Base-by-base conservation (phyloP, 2,113 vertebrate species). In the Cinclus cinclus region DNA sequence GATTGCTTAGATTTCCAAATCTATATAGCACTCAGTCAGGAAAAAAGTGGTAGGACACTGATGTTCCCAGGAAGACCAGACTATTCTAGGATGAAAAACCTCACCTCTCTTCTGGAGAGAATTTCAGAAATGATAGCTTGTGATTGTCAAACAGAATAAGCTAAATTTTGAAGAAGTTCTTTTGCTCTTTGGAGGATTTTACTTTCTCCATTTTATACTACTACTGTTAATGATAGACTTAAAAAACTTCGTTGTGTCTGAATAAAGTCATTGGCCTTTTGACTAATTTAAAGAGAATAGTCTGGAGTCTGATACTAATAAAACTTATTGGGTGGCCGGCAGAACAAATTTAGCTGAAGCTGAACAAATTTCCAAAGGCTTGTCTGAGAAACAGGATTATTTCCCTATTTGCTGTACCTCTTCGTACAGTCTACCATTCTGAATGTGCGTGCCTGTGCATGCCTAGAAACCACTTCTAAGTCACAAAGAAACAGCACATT, bases 271-370 rank as follows among this genome's bases (percentile, higher is more conserved):
- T 21, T 90, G 37, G 90, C 47, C 58, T 90, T 89, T 49, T 81
- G 23, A 92, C 86, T 94, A 90, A 85, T 86, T 70, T 90, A 75
- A 93, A 87, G 71, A 94, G 85, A 96, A 96, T 4, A 95, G 83
- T 63, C 83, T 96, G 44, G 52, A 89, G 71, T 85, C 93, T 96
- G 90, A 96, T 60, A 93, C 56, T 92, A 96, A 96, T 95, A 96
- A 96, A 96, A 93, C 90, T 89, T 93, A 84, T 28, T 95, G 93
- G 93, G 90, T 96, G 88, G 93, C 73, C 73, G 0, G 89, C 39
- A 87, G 69, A 95, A 92, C 35, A 83, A 83, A 75, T 87, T 64
- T 64, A 95, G 64, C 73, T 83, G 55, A 89, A 89, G 87, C 50
- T 83, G 68, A 96, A 94, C 27, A 81, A 83, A 74, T 53, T 95